Percentiles rank a stretch among this genome's conserved stretches.
These are phyloP conservation scores for Pollenia labialis DNA, from an alignment of 2,888 invertebrate genomes.

Conservation along the genomic window DNA sequence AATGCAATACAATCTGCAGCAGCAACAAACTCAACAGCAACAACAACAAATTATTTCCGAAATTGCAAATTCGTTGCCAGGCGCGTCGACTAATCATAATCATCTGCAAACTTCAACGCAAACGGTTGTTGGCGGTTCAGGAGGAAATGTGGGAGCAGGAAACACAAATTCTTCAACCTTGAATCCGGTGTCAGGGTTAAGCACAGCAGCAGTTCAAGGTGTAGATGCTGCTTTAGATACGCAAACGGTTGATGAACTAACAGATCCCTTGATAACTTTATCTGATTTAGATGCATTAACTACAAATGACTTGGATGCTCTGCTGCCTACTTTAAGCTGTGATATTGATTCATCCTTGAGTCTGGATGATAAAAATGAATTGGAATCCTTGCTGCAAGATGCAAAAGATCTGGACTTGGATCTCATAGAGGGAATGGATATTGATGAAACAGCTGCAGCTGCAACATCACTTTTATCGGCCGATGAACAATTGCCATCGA, in stretches of 20 bases:
- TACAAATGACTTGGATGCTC: conserved; percentile 87
- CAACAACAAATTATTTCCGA: conserved; percentile 74
- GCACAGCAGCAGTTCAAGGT: conserved; percentile 16
- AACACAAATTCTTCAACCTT: conserved; percentile 18
- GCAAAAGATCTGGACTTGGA: conserved; percentile 84
- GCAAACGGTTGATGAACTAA: conserved; percentile 72
- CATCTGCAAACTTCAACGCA: conserved; percentile 10
- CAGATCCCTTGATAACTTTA: conserved; percentile 80
- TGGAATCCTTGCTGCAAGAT: conserved; percentile 83
- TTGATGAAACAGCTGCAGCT: conserved; percentile 77
- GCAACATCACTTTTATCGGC: conserved; percentile 70
- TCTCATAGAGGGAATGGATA: conserved; percentile 80
- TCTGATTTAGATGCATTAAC: conserved; percentile 83
- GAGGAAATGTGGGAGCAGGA: conserved; percentile 4
- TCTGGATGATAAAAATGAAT: conserved; percentile 83
- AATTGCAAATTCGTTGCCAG: conserved; percentile 69
- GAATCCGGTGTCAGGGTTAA: conserved; percentile 21
- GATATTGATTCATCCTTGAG: conserved; percentile 85
- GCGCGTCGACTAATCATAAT: conserved; percentile 62
- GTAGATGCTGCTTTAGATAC: conserved; percentile 55
- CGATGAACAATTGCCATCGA: conserved; percentile 70
- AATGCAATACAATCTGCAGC: conserved; percentile 87
- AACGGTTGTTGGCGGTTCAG: not conserved
- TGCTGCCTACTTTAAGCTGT: conserved; percentile 86
- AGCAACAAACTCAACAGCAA: conserved; percentile 81